phyloP scores from a whole-genome alignment of 1,140 invertebrate species.

The Phortica variegata region DNA sequence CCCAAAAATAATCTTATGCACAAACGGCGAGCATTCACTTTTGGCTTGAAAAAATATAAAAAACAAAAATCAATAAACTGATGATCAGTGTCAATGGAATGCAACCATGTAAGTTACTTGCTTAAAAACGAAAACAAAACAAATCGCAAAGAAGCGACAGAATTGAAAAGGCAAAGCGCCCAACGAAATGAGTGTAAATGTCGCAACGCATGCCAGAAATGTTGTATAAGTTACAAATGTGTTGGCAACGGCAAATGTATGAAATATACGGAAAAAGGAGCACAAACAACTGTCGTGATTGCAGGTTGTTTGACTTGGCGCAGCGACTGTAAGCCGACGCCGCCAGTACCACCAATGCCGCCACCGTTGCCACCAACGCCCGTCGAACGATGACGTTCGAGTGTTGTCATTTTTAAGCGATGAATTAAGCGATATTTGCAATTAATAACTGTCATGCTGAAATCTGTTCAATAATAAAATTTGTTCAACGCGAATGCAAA shows the following conservation, averaged over 20 bases:
- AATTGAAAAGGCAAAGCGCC: too few relatives aligned
- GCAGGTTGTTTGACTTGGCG: conserved; percentile 38
- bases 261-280: too few relatives aligned
- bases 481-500: conserved; percentile 53
- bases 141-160: too few relatives aligned
- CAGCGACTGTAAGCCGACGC: too few relatives aligned
- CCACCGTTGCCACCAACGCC: conserved; percentile 9
- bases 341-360: background rate
- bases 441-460: conserved; percentile 55
- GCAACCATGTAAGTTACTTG: conserved; percentile 48
- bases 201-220: too few relatives aligned
- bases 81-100: conserved; percentile 56
- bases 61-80: conserved; percentile 56
- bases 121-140: conserved; percentile 32
- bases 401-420: conserved; percentile 52
- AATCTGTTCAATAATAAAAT: conserved; percentile 53
- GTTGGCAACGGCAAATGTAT: too few relatives aligned
- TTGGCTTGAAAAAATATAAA: conserved; percentile 33
- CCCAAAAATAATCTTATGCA: conserved; percentile 30
- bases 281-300: conserved; percentile 37
- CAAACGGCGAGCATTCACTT: conserved; percentile 51
- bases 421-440: conserved; percentile 56
- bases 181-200: too few relatives aligned
- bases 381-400: conserved; percentile 31
- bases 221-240: too few relatives aligned